Evolutionary conservation across 2,797 vertebrate species (phyloP), one percentile per base, ranked within the genome.

Genomic region (Crocidura indochinensis): DNA sequence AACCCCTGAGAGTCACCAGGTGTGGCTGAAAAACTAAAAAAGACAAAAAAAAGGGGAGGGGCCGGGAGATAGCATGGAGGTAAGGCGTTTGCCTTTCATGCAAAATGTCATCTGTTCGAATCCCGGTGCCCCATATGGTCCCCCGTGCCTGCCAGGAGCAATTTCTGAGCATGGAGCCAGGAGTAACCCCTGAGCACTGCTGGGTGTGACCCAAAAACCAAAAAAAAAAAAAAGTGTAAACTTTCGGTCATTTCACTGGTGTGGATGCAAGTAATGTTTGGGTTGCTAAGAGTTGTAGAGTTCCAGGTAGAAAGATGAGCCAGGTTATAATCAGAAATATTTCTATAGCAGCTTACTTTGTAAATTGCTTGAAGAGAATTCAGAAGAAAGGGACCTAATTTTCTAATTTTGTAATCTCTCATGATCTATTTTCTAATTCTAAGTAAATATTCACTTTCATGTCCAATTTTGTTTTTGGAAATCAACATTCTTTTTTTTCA

Each of bases 341-440:
- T 84, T 83, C 88, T 92, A 27, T 71, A 77, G 94, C 93, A 94
- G 94, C 90, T 75, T 79, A 95, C 94, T 83, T 91, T 67, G 80
- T 74, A 92, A 94, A 95, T 84, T 46, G 53, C 83, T 89, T 78
- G 76, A 80, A 12, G 64, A 74, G 74, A 72, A 86, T 64, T 81
- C 29, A 87, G 88, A 95, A 95, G 91, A 95, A 94, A 96, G 77
- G 86, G n/a, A 71, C 76, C 82, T 95, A 84, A 95, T 95, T 95
- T 88, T 81, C 56, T 27, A 91, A 88, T 6, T 86, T 71, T 93
- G 62, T 90, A 93, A 95, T 91, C 93, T 94, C 62, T 90, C 91
- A 84, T 84, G 72, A 90, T 95, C 91, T 90, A 85, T 91, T 93
- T 95, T 90, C 83, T 94, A 84, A 62, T 95, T 90, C 56, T 68